Evolutionary conservation across 2,888 invertebrate species (phyloP).

Genomic region (Protonemura montana): DNA sequence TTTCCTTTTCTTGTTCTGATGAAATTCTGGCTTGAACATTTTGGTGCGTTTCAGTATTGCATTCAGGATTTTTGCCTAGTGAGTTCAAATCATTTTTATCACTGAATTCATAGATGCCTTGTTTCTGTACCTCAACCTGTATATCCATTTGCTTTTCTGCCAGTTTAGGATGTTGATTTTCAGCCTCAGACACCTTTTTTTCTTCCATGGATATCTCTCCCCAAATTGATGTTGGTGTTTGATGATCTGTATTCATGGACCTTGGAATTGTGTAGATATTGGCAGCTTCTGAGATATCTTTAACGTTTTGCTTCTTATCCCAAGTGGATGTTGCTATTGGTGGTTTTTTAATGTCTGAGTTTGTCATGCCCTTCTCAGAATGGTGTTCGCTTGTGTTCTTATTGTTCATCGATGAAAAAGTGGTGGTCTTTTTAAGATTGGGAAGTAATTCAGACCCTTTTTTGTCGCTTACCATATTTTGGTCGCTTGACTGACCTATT

Average conservation of each 20-base stretch:
- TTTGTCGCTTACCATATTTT: background rate
- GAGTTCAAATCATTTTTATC: background rate
- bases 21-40: too few relatives aligned
- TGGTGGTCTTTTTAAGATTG: background rate
- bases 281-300: background rate
- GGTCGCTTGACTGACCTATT: background rate
- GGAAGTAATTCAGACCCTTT: background rate
- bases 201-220: background rate
- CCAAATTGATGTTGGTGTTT: background rate
- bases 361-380: background rate
- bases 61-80: background rate
- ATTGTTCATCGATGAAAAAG: background rate
- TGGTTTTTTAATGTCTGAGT: background rate
- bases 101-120: background rate
- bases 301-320: constrained; percentile 4
- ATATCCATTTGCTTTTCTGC: background rate
- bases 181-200: background rate
- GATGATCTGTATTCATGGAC: background rate
- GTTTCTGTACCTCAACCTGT: background rate
- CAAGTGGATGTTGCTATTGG: background rate
- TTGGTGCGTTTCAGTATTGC: too few relatives aligned
- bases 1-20: too few relatives aligned
- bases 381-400: background rate
- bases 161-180: background rate
- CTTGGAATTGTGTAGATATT: background rate